Base-by-base conservation (phyloP, 1,140 invertebrate genomes). In the Chironomus striatipennis region DNA sequence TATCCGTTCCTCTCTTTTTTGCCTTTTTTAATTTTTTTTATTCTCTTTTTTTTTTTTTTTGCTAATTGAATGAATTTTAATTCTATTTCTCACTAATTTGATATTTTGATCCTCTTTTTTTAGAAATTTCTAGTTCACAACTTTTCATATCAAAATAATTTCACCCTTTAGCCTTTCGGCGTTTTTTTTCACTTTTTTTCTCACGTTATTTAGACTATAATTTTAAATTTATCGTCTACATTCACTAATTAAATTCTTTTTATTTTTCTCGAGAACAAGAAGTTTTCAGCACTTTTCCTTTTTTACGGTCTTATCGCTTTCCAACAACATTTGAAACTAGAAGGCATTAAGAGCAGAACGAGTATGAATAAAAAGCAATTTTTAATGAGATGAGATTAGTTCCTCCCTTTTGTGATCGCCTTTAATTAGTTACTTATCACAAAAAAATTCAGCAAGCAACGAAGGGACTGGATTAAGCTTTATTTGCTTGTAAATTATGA, bases 401-500 rank as follows among this genome's bases (percentile, higher is more conserved):
- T 57, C 47, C 47, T 57, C 12, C 43, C 7, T n/a, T 57, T 57
- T 10, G 47, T 57, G 47, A 57, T 57, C 8, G 12, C 4, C 47
- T 57, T 57, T 57, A 57, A 57, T 57, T 57, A 57, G 47, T 57
- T 57, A 57, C 24, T 34, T 34, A 34, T 34, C 24, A 34, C 24
- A 34, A 5, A 12, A 57, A 57, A 15, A n/a, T n/a, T n/a, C n/a
- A n/a, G n/a, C 47, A 57, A 5, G 47, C n/a, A 57, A 15, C 12
- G 47, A 15, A 12, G 47, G n/a, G 12, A n/a, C 12, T 57, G 12
- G 47, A 57, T 57, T n/a, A 57, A 57, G 9, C 18, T 70, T 70
- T 70, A 70, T 70, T 70, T 70, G 65, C 65, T 21, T 70, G 65
- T 21, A 70, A 70, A 70, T 70, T 70, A 70, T 70, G 17, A 20